A percentile compares a stretch with the other conserved stretches of the same genome.
These are phyloP conservation scores for Himalopsyche phryganea DNA, from an alignment of 1,140 invertebrate genomes.

Conservation along the genomic window DNA sequence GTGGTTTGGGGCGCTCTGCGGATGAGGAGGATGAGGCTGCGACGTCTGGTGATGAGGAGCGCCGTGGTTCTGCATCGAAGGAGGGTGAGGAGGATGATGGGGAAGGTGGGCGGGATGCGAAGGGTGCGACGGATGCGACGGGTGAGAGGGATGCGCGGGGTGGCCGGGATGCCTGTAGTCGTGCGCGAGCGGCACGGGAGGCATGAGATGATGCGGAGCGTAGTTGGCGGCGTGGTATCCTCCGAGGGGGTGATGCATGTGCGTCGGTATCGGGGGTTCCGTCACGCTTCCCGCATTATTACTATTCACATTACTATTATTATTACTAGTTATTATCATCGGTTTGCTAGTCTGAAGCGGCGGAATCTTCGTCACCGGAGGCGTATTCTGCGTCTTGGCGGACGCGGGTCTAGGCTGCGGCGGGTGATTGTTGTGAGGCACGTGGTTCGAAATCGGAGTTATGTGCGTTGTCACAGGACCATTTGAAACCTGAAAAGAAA, in stretches of 20 bases:
- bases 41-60: slow-evolving; percentile 11
- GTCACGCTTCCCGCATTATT: slow-evolving; percentile 22
- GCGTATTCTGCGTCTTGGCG: slow-evolving; percentile 33
- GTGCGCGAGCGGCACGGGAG: slow-evolving; percentile 36
- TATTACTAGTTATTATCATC: slow-evolving; percentile 28
- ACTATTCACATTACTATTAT: slow-evolving; percentile 26
- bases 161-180: slow-evolving; percentile 47
- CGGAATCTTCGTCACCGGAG: slow-evolving; percentile 28
- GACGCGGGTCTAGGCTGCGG: slow-evolving; percentile 31
- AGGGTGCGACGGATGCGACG: slow-evolving; percentile 2
- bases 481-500: slow-evolving; percentile 34
- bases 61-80: slow-evolving; percentile 7
- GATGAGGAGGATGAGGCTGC: slow-evolving; percentile 15
- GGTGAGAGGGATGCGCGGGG: slow-evolving; percentile 13
- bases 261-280: slow-evolving; percentile 9
- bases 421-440: slow-evolving; percentile 30
- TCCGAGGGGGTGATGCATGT: slow-evolving; percentile 21
- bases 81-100: slow-evolving; percentile 18
- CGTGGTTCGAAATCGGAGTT: slow-evolving; percentile 34
- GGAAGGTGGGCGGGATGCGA: slow-evolving; percentile 16
- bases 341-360: slow-evolving; percentile 29
- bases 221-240: slow-evolving; percentile 28
- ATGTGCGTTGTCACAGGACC: slow-evolving; percentile 36
- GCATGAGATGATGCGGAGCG: slow-evolving; percentile 23
- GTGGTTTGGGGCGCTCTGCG: slow-evolving; percentile 36